Evolutionary conservation across 2,797 vertebrate species (phyloP).

Genomic region (Acomys russatus): DNA sequence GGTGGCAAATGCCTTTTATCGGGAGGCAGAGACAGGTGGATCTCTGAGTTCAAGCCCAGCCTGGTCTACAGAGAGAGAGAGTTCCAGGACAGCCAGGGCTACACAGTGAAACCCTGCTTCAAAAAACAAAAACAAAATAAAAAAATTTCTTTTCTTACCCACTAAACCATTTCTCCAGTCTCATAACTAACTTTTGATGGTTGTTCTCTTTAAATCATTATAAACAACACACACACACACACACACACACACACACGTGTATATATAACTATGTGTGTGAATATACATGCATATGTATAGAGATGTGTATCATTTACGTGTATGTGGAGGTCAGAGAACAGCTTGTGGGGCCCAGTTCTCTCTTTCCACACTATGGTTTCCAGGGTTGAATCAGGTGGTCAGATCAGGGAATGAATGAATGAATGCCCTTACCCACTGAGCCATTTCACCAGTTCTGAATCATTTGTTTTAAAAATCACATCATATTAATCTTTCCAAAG

Average conservation of each 20-base stretch:
- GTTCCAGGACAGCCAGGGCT: not conserved
- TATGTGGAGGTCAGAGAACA: not conserved
- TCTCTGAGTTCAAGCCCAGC: not conserved
- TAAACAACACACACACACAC: not conserved
- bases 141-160: not conserved
- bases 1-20: not conserved
- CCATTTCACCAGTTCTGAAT: not conserved
- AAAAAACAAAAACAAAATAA: not conserved
- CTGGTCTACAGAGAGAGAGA: not conserved
- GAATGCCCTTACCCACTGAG: not conserved
- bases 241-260: no score
- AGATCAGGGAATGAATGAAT: not conserved
- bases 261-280: not conserved
- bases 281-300: not conserved
- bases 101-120: not conserved
- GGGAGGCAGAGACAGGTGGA: not conserved
- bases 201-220: not conserved
- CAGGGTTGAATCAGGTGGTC: not conserved
- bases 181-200: not conserved
- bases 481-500: not conserved
- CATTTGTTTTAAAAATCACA: not conserved
- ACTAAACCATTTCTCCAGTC: not conserved
- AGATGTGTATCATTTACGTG: not conserved
- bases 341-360: not conserved
- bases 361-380: not conserved